Conservation (phyloP, 2,888 invertebrate genomes). For the Stenolophus ochropezus region DNA sequence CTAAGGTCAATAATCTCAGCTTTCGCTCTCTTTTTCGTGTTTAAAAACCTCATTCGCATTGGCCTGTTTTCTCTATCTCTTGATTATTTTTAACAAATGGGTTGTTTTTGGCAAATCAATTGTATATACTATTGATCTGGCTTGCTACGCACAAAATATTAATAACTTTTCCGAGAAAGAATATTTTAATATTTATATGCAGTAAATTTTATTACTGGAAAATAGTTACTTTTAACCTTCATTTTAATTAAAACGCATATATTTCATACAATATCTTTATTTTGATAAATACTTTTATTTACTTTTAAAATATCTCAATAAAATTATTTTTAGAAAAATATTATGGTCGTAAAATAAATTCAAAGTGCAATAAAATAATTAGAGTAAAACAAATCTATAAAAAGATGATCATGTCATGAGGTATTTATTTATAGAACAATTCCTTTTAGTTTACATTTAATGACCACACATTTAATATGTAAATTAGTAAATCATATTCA, state of each 20-base stretch:
- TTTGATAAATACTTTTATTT: constrained; percentile 1
- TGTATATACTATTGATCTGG: neutral
- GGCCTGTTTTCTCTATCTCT: neutral
- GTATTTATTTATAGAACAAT: neutral
- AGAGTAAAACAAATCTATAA: neutral
- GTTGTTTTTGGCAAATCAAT: no score
- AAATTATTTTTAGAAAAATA: neutral
- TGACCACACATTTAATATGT: neutral
- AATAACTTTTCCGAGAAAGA: neutral
- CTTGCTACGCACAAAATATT: neutral
- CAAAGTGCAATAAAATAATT: neutral
- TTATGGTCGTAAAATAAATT: neutral
- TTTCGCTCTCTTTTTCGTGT: neutral
- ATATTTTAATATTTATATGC: neutral
- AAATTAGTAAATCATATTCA: neutral
- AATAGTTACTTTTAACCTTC: constrained; percentile 1
- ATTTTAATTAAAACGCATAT: constrained; percentile 6
- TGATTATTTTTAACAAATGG: neutral
- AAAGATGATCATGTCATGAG: neutral
- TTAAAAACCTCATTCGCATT: neutral
- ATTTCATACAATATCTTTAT: neutral
- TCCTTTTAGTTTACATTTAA: neutral
- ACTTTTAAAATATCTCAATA: neutral
- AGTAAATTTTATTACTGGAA: constrained; percentile 9
- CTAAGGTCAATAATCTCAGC: neutral